phyloP scores from a whole-genome alignment of 1,140 invertebrate genomes.

The Manduca sexta region DNA sequence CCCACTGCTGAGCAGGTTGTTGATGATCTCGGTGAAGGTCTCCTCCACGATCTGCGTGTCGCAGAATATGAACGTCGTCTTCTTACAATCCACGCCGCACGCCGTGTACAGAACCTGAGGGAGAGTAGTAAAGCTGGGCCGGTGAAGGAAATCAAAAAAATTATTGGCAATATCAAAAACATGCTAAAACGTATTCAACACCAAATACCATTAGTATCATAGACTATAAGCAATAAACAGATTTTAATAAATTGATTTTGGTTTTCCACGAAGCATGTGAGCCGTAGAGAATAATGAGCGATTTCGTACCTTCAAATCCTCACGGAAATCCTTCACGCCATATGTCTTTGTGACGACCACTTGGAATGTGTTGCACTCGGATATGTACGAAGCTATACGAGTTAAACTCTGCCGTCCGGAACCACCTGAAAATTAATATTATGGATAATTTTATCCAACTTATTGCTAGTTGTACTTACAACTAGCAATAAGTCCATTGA shows the following conservation, averaged over 20 bases:
- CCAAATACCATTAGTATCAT: too few relatives aligned
- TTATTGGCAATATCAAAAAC: too few relatives aligned
- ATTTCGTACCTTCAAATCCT: conserved; percentile 83
- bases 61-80: conserved; percentile 86
- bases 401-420: conserved; percentile 87
- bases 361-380: conserved; percentile 84
- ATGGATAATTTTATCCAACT: too few relatives aligned
- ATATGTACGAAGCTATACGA: conserved; percentile 84
- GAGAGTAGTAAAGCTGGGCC: too few relatives aligned
- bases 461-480: too few relatives aligned
- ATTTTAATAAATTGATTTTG: too few relatives aligned
- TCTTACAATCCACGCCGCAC: conserved; percentile 83
- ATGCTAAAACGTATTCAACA: too few relatives aligned
- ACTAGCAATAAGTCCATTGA: too few relatives aligned
- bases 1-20: conserved; percentile 89
- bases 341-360: conserved; percentile 87
- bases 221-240: too few relatives aligned
- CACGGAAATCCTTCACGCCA: conserved; percentile 82
- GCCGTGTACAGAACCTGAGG: conserved; percentile 76
- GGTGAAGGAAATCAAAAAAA: too few relatives aligned
- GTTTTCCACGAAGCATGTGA: too few relatives aligned
- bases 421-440: conserved; percentile 75
- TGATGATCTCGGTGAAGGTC: conserved; percentile 89
- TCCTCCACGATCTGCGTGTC: conserved; percentile 88
- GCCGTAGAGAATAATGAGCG: too few relatives aligned